A percentile compares a stretch with the other conserved stretches of the same genome.
phyloP scores from a whole-genome alignment of 2,113 vertebrate species.

The Tiliqua scincoides region DNA sequence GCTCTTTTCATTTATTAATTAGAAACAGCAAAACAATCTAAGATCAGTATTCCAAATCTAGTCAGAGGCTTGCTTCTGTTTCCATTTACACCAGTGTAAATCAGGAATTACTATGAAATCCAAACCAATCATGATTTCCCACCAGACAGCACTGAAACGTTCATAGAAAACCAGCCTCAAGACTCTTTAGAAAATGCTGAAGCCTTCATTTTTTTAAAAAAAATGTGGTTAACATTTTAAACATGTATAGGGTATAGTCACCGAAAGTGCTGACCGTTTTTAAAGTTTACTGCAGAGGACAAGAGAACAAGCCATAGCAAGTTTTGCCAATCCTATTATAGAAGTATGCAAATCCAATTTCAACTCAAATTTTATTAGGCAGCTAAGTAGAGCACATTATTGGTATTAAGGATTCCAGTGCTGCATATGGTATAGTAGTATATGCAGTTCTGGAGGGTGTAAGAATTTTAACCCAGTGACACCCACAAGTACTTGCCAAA shows the following conservation, averaged over 20 bases:
- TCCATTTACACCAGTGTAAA: not conserved
- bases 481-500: not conserved
- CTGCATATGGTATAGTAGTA: not conserved
- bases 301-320: not conserved
- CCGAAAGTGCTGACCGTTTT: slow-evolving; percentile 2
- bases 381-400: not conserved
- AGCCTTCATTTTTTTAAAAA: not conserved
- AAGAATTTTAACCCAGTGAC: not conserved
- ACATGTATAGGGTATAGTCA: not conserved
- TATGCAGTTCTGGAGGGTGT: not conserved
- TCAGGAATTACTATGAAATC: not conserved
- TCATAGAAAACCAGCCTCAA: not conserved
- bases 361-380: slow-evolving; percentile 7
- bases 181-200: not conserved
- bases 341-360: slow-evolving; percentile 16
- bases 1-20: not conserved
- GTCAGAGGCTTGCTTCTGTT: not conserved
- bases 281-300: not conserved
- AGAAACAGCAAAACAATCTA: not conserved
- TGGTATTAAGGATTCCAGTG: not conserved
- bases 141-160: not conserved
- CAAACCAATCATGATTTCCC: not conserved
- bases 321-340: slow-evolving; percentile 21
- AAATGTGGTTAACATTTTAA: not conserved
- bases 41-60: not conserved